Evolutionary conservation across 2,113 vertebrate genomes (phyloP), one percentile per base, ranked within the genome.

Genomic region (Zingel zingel): DNA sequence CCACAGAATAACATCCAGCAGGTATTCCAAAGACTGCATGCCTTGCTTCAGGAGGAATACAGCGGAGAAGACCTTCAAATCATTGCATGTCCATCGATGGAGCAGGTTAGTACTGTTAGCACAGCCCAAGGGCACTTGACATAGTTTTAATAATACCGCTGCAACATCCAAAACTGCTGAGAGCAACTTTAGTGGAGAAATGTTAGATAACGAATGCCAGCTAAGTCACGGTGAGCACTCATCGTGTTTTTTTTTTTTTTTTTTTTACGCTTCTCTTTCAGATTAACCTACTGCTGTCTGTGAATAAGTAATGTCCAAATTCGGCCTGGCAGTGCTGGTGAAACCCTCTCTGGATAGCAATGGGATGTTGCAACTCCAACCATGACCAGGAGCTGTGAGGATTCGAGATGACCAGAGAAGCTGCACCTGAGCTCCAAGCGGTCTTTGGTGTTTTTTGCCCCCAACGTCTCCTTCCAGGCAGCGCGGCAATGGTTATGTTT

Each of bases 1-100:
- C 68, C 68, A 79, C 91, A 99, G 98, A 99, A 96, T 94, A 99
- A 99, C 86, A 96, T 99, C 92, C 98, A 99, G 94, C 97, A 99
- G 90, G 94, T 96, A 78, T 99, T 99, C 94, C 98, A 97, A 95
- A 98, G 96, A 91, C 94, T 99, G 62, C 97, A 98, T 11, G 80
- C 95, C 66, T 88, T 98, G 83, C 93, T 99, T 82, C 97, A 97
- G 91, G 98, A 99, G 88, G 98, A 99, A 84, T 99, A 98, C 91
- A 97, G 94, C 79, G 94, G 96, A 61, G 98, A 99, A 86, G 98
- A 99, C 92, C 93, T 97, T 83, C 97, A 97, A 88, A 98, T 99
- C 89, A 97, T 99, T 65, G 97, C 97, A 33, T 99, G 98, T 83
- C 98, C 98, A 74, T 97, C 98, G 50, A 96, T 97, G 96, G 98